phyloP scores from a whole-genome alignment of 2,113 vertebrate genomes.

The Mugil cephalus region DNA sequence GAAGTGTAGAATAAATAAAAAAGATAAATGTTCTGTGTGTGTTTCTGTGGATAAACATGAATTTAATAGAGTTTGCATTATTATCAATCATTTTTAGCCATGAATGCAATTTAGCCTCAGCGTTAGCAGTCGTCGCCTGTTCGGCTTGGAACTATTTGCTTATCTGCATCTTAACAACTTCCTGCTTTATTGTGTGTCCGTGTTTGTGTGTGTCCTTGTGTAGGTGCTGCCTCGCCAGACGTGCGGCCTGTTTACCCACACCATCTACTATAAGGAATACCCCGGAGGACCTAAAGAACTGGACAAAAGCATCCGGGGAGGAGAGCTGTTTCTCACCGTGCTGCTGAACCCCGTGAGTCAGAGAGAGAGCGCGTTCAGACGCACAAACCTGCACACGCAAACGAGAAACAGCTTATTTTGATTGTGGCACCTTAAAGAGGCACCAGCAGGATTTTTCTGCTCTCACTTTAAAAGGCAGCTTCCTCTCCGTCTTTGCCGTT shows the following conservation, averaged over 20 bases:
- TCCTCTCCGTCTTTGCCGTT: constrained; percentile 49
- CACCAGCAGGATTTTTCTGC: constrained; percentile 36
- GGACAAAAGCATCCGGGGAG: constrained; percentile 96
- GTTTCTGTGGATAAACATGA: too few species aligned
- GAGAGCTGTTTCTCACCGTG: constrained; percentile 96
- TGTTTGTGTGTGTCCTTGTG: constrained; percentile 53
- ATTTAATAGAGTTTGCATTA: too few species aligned
- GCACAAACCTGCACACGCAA: constrained; percentile 28
- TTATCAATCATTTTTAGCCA: background rate
- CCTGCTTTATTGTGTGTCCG: constrained; percentile 6
- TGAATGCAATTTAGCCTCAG: background rate
- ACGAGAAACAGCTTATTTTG: constrained; percentile 32
- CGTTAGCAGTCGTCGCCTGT: background rate
- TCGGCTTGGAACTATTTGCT: background rate
- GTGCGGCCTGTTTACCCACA: constrained; percentile 97
- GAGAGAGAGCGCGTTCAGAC: constrained; percentile 5
- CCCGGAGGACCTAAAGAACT: constrained; percentile 95
- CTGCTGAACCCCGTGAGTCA: constrained; percentile 96
- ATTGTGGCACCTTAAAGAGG: constrained; percentile 53
- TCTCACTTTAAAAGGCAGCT: constrained; percentile 43
- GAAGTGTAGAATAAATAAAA: too few species aligned
- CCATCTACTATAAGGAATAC: constrained; percentile 98
- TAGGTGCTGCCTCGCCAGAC: constrained; percentile 98
- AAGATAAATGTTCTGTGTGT: too few species aligned
- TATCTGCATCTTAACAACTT: constrained; percentile 2